phyloP scores from a whole-genome alignment of 2,113 vertebrate genomes.

The Glareola pratincola region DNA sequence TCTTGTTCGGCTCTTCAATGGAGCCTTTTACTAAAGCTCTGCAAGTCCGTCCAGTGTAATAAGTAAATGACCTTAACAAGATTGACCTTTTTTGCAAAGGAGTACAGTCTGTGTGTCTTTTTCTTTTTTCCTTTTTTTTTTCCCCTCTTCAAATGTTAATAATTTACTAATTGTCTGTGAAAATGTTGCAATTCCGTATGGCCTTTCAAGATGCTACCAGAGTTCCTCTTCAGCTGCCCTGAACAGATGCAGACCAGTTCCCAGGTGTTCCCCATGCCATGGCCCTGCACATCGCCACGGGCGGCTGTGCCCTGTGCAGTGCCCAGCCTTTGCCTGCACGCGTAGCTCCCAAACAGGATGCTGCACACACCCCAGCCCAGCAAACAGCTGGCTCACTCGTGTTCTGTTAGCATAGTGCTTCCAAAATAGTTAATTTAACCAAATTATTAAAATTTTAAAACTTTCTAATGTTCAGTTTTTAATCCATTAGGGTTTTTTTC shows the following conservation, averaged over 20 bases:
- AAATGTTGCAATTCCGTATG: background rate
- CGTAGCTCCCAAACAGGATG: rapidly evolving
- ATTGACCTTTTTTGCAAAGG: background rate
- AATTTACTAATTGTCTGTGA: background rate
- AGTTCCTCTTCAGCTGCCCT: background rate
- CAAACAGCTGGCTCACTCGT: background rate
- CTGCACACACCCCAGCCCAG: background rate
- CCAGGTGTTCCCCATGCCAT: background rate
- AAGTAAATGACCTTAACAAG: background rate
- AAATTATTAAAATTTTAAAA: background rate
- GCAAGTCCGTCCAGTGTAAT: background rate
- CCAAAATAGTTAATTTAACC: background rate
- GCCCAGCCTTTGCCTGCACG: background rate
- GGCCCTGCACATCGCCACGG: rapidly evolving
- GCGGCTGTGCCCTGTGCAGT: background rate
- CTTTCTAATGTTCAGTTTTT: background rate
- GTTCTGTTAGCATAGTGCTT: background rate
- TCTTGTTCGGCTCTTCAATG: background rate
- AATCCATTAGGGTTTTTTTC: background rate
- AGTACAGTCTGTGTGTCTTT: background rate
- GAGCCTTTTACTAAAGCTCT: background rate
- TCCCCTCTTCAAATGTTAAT: background rate
- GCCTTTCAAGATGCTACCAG: background rate
- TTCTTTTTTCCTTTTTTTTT: background rate
- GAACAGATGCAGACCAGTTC: background rate